Evolutionary conservation across 2,113 vertebrate species (phyloP).

Genomic region (Pagrus major): DNA sequence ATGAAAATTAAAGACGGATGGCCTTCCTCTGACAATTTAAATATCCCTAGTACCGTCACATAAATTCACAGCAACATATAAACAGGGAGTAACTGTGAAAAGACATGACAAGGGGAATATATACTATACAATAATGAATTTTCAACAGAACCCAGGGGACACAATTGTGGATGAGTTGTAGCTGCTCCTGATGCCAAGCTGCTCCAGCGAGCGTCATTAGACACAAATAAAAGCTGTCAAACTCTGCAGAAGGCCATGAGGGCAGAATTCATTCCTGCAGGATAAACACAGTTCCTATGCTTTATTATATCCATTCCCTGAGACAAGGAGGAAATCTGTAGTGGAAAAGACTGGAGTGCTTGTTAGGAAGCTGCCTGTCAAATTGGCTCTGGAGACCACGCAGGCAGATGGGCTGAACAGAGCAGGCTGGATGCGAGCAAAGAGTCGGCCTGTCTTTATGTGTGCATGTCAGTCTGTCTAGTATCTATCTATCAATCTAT

Average conservation of each 20-base stretch:
- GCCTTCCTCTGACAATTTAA: not conserved
- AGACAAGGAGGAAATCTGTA: conserved; percentile 62
- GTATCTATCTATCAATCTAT: conserved; percentile 32
- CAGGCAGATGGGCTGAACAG: conserved; percentile 70
- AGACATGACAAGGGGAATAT: conserved; percentile 23
- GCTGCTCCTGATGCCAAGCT: conserved; percentile 53
- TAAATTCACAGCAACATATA: conserved; percentile 4
- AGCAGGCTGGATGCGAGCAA: conserved; percentile 50
- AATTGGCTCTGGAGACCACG: conserved; percentile 61
- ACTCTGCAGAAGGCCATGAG: conserved; percentile 60
- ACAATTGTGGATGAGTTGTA: conserved; percentile 62
- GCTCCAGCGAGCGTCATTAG: conserved; percentile 71
- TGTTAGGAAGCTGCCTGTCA: conserved; percentile 76
- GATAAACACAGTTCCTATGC: conserved; percentile 58
- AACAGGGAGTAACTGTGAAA: conserved; percentile 7
- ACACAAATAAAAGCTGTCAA: conserved; percentile 75
- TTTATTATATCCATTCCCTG: conserved; percentile 64
- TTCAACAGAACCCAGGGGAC: conserved; percentile 60
- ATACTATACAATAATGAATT: conserved; percentile 48
- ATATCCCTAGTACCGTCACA: not conserved
- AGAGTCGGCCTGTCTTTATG: conserved; percentile 46
- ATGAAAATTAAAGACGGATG: not conserved
- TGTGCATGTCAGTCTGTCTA: conserved; percentile 38
- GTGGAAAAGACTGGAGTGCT: conserved; percentile 62
- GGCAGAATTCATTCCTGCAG: conserved; percentile 61